Percentiles rank a stretch among this genome's conserved stretches.
These are phyloP conservation scores for Acanthosepion lycidas DNA, from an alignment of 2,888 invertebrate species.

Conservation along the genomic window DNA sequence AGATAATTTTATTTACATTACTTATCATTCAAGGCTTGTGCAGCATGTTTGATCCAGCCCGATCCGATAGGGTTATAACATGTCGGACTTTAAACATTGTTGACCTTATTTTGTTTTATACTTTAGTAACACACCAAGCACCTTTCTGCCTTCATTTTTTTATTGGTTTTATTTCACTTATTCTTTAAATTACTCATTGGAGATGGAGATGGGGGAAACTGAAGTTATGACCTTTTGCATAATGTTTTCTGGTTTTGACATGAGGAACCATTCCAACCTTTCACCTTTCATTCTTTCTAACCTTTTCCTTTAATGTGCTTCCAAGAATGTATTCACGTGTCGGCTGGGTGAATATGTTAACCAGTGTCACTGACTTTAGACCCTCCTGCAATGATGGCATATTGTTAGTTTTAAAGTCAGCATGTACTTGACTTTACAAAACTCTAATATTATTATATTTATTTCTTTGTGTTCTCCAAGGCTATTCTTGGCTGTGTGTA, in stretches of 20 bases:
- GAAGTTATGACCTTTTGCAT: background rate
- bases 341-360: background rate
- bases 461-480: background rate
- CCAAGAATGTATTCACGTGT: background rate
- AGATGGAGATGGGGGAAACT: background rate
- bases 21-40: too few relatives aligned
- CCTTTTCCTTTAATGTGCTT: background rate
- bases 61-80: too few relatives aligned
- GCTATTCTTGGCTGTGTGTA: background rate
- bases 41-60: too few relatives aligned
- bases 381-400: background rate
- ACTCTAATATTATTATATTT: too few relatives aligned
- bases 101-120: too few relatives aligned
- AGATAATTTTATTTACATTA: too few relatives aligned
- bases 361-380: background rate
- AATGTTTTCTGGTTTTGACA: conserved; percentile 20
- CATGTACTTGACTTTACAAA: background rate
- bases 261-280: background rate
- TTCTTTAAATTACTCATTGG: background rate
- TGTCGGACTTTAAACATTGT: too few relatives aligned
- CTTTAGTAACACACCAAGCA: too few relatives aligned
- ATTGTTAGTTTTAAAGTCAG: background rate
- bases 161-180: too few relatives aligned
- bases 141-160: too few relatives aligned
- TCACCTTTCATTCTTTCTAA: background rate